Evolutionary conservation across 2,888 invertebrate species (phyloP), one percentile per base, ranked within the genome.

Genomic region (Willowsia nigromaculata): DNA sequence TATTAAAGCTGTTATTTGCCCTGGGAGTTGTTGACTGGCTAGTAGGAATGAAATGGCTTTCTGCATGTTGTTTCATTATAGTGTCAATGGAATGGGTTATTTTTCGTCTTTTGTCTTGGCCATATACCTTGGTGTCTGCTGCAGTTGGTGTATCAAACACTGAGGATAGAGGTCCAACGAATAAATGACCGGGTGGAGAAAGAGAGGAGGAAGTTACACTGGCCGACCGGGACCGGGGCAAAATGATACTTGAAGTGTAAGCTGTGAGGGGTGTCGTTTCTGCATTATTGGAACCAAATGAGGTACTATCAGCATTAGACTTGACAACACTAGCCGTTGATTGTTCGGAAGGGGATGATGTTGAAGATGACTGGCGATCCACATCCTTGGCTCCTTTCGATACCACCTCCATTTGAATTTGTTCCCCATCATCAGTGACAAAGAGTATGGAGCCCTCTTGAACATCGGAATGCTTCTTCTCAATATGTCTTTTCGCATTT

Each of bases 401-500:
- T 7, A 88, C 76, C 4, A 62, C 74, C 15, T 88, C 88, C 62
- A 88, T 83, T 50, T 83, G 82, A 82, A 88, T 83, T 83, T 88
- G 83, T 27, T 88, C 88, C n/a, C 88, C 88, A 25, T 88, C 83
- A 37, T 83, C 83, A 11, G 88, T 88, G 3, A 88, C 59, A 65
- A 88, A 88, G 7, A 88, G 22, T 6, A 88, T 88, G 22, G 82
- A 62, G 11, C 88, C 88, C n/a, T 88, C 76, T 33, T 71, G 74
- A 18, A 88, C 83, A 37, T 88, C 88, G 0, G 88, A 82, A 33
- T 88, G 88, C 25, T 62, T 71, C 59, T 88, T 88, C 15, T 83
- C 88, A 30, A 93, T 93, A 91, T 94, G 94, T 3, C 94, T 91
- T 68, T 94, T 94, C 71, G 94, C 92, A 91, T 94, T 94, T 88